Evolutionary conservation across 2,888 invertebrate genomes (phyloP), one percentile per base, ranked within the genome.

Genomic region (Parnassius mnemosyne): DNA sequence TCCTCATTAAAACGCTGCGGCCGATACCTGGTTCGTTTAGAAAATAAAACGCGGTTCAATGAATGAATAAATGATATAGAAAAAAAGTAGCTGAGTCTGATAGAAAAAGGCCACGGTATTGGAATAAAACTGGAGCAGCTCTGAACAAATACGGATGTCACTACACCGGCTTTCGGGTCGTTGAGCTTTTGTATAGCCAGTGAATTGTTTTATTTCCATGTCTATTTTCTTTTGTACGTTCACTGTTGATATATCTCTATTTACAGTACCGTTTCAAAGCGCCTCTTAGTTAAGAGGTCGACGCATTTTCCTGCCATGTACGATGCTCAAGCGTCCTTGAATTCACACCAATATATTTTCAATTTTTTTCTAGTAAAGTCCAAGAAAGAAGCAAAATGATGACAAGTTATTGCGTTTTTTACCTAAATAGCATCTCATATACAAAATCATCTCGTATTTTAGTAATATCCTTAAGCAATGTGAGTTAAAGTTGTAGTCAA

Each of bases 91-190:
- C 50, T n/a, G 50, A 44, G 50, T 34, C 57, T 62, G 58, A 61
- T 65, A 65, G 57, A 61, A 65, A 61, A 59, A 61, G 59, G 61
- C 60, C 60, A 50, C 49, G 51, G 53, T 34, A 60, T 64, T 55
- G 59, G 58, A 59, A 61, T 61, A 59, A 61, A 65, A 59, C 59
- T 61, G 59, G 56, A 65, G 61, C 65, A 55, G 65, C 51, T 61
- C 58, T 65, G 61, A 46, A 61, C 61, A 65, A 65, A 65, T 61
- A 65, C 58, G 61, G 61, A 58, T 61, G 54, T 52, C 55, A 56
- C 58, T 60, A 56, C 58, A 56, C 56, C 65, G 54, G 58, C 65
- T 61, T 56, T 56, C 58, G 61, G 65, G 58, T 65, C 65, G 58
- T 61, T 61, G 61, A 53, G 65, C 65, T 55, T 55, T 47, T 54